Base-by-base conservation (phyloP, 2,888 invertebrate species). In the Luffia ferchaultella region DNA sequence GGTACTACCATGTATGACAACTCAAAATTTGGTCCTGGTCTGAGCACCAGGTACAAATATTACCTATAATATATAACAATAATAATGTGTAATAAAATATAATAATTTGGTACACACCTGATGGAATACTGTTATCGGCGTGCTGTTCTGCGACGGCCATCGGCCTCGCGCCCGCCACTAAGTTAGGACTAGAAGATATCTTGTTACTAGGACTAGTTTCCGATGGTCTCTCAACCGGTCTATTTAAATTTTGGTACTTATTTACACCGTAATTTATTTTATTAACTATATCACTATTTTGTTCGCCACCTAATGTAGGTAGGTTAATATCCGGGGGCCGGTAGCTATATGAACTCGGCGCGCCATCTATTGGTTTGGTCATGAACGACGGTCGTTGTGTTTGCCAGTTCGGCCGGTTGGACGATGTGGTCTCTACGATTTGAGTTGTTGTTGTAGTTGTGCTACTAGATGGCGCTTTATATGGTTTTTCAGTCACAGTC, bases 121-220 rank as follows among this genome's bases (percentile, higher is more conserved):
- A 63, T 57, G 76, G 67, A 57, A 85, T 76, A 62, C 79, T 83
- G 61, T 84, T 83, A 55, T 84, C 84, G 48, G 71, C 61, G 57
- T 84, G 74, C 60, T 84, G 80, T 55, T 84, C 78, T 52, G 79
- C 70, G 52, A 82, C 77, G 56, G 82, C 82, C 77, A 80, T 79
- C 16, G 85, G 85, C 63, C 84, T 69, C 61, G 84, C 80, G 59
- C 80, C 82, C 55, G 72, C 62, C 58, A 79, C 67, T 74, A 80
- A 62, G 68, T 76, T 83, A 82, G 76, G 85, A 85, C 85, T 85
- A 85, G 85, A 85, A 66, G 85, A 84, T 70, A 84, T 79, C 76
- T 85, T 84, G 70, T 85, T 85, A 65, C 82, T 75, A 65, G 79
- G 85, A 85, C 85, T 85, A 80, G 85, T 67, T 75, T 82, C 83